Base-by-base conservation (phyloP, 2,888 invertebrate genomes). In the Nebria brevicollis region DNA sequence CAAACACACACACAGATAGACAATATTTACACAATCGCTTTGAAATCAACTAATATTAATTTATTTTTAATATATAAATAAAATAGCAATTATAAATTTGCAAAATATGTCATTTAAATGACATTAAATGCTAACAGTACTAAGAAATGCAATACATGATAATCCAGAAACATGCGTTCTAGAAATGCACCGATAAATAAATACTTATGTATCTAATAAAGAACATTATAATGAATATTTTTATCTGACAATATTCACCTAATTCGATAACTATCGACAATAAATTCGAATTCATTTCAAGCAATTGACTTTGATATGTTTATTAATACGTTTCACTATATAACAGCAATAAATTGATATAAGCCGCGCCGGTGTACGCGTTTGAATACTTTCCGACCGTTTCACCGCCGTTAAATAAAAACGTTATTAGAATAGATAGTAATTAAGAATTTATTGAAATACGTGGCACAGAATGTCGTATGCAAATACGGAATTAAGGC, bases 361-460 rank as follows among this genome's bases (percentile, higher is more conserved):
- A 70, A 26, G 70, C 34, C 25, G 70, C 25, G 25, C 6, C 11
- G 7, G 11, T 15, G 66, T 66, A 66, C 15, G n/a, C 25, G 34
- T 70, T 42, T 80, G 70, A 79, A 79, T 72, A 79, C 74, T 75
- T 75, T 75, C 80, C 68, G 80, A 80, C 75, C 80, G 80, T 75
- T 64, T 25, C 41, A 75, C 26, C 70, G 66, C 73, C 66, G 66
- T 66, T 73, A 75, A 75, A 72, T 75, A 75, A 80, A 75, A 75
- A 75, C 75, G 75, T 80, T 80, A 80, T 80, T 80, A 80, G 80
- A 75, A 80, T 80, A 80, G 75, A 2, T 70, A 75, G 80, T 80
- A 80, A 80, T 80, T 80, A 80, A 80, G 75, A 80, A 80, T 75
- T 54, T 54, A 54, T 54, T 54, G 54, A 54, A 54, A 54, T 54